phyloP scores from a whole-genome alignment of 2,113 vertebrate genomes.

The Anolis carolinensis region DNA sequence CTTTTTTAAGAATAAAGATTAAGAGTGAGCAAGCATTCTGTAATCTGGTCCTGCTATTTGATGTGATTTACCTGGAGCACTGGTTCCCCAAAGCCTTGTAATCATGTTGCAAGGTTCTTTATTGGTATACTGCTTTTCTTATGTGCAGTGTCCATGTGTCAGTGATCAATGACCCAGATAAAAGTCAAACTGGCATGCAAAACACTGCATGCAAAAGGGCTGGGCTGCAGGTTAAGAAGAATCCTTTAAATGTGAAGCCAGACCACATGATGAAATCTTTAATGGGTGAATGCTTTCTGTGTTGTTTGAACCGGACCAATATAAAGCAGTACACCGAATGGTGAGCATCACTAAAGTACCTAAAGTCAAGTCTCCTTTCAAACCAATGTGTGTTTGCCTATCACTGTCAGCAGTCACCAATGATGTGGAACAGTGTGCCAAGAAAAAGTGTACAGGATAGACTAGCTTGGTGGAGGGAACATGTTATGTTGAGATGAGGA shows the following conservation, averaged over 20 bases:
- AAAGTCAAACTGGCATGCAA: background rate
- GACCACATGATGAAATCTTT: background rate
- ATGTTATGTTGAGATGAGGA: background rate
- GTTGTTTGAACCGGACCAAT: background rate
- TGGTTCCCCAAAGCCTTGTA: background rate
- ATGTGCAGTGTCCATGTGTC: background rate
- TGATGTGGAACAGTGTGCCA: background rate
- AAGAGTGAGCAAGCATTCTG: background rate
- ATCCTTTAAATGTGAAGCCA: background rate
- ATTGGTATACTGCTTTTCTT: background rate
- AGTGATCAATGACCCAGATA: background rate
- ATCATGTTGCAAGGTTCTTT: background rate
- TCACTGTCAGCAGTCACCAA: background rate
- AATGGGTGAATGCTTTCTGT: background rate
- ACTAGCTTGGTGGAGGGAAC: background rate
- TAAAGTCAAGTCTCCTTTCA: background rate
- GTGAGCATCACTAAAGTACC: background rate
- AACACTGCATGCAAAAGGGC: background rate
- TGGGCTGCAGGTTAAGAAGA: background rate
- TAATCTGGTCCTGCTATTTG: background rate
- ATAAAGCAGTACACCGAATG: background rate
- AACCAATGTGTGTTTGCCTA: background rate
- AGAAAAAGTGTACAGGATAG: background rate
- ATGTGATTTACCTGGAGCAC: background rate
- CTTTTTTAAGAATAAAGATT: background rate